Conservation (phyloP, 2,797 vertebrate genomes). For the Oophaga sylvatica region DNA sequence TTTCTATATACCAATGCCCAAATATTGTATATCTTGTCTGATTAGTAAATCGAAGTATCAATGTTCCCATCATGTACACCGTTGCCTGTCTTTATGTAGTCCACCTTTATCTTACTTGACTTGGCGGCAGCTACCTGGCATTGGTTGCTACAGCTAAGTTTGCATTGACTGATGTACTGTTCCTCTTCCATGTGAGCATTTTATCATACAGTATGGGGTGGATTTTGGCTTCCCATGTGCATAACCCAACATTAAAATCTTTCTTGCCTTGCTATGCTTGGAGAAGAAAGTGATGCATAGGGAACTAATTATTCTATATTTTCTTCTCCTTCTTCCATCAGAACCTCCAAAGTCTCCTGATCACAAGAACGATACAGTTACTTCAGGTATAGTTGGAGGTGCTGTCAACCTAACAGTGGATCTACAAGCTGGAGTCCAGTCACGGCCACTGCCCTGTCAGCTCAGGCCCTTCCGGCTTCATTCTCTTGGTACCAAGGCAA, state of each 20-base stretch:
- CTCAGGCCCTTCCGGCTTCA: not conserved
- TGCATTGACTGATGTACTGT: too few species aligned
- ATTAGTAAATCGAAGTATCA: too few species aligned
- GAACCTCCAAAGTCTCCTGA: not conserved
- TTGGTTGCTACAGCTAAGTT: too few species aligned
- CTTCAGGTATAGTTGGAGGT: not conserved
- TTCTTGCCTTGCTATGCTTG: not conserved
- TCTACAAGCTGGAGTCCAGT: not conserved
- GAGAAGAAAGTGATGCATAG: too few species aligned
- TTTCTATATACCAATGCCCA: too few species aligned
- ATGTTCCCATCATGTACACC: too few species aligned
- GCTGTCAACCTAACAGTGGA: not conserved
- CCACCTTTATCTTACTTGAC: too few species aligned
- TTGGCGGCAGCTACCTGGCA: too few species aligned
- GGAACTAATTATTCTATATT: not conserved
- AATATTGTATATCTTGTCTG: too few species aligned
- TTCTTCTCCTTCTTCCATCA: slow-evolving; percentile 3
- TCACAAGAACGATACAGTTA: not conserved
- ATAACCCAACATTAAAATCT: not conserved
- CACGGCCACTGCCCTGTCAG: not conserved
- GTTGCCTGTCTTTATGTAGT: too few species aligned
- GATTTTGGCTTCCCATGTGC: not conserved
- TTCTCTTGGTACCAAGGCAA: slow-evolving; percentile 16
- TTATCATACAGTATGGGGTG: not conserved
- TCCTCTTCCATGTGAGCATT: too few species aligned